Base-by-base conservation (phyloP, 2,113 vertebrate genomes). In the Cephalopterus ornatus region DNA sequence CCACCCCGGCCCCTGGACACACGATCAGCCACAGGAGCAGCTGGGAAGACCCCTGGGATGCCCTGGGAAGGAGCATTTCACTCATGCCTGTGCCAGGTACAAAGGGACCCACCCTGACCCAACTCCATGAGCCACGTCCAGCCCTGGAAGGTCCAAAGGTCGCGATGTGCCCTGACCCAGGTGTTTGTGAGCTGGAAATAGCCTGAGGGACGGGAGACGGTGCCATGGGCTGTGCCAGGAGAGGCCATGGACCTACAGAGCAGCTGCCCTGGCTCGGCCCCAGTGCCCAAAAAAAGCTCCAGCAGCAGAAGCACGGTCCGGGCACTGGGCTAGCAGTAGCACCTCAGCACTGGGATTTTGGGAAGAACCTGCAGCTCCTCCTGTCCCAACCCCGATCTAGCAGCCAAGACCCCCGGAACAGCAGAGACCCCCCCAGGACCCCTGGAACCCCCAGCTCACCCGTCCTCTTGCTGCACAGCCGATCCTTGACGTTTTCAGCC, bases 381-480 rank as follows among this genome's bases (percentile, higher is more conserved):
- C 59, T 44, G 26, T 19, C 14, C 23, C 46, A n/a, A 39, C 44
- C 22, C 8, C 1, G 1, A 35, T 1, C 0, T 41, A 56, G 49
- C 41, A 12, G 49, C 17, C 10, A 17, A 2, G 9, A 61, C 35
- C 23, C 28, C 32, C 0, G 3, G 14, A 11, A 53, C 1, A 23
- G 50, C 49, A n/a, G 30, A 35, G 56, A 46, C 13, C n/a, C 50
- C 32, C 42, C 14, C n/a, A n/a, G n/a, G n/a, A n/a, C n/a, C n/a
- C n/a, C n/a, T n/a, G n/a, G n/a, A n/a, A n/a, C n/a, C 7, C 50
- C 68, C 12, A 0, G 3, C 93, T 98, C 95, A 99, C 99, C 99
- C 70, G 99, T 99, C 62, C 99, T 98, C 90, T 99, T 99, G 98
- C 99, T 99, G 97, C 99, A 99, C 47, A 99, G 98, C 91, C 98